phyloP scores from a whole-genome alignment of 2,113 vertebrate species.

The Heliornis fulica region DNA sequence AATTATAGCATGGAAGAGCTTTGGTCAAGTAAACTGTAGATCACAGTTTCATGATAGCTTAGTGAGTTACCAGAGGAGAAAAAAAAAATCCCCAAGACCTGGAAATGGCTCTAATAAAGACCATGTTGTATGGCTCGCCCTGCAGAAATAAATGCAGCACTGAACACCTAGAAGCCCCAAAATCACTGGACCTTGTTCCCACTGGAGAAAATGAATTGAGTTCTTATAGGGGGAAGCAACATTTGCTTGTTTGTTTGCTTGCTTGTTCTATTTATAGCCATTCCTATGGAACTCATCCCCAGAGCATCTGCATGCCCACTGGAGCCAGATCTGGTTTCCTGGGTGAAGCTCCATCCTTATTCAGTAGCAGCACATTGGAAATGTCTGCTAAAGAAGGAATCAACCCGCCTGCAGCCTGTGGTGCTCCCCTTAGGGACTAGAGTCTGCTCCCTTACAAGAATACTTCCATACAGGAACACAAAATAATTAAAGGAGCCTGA shows the following conservation, averaged over 20 bases:
- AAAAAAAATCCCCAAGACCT: fast-evolving
- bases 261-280: conserved; percentile 24
- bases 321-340: conserved; percentile 21
- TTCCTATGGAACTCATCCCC: not conserved
- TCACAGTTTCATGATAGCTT: not conserved
- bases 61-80: not conserved
- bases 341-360: not conserved
- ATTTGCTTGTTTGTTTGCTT: not conserved
- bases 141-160: not conserved
- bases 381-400: not conserved
- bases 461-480: not conserved
- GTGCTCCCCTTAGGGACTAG: not conserved
- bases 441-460: not conserved
- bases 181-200: fast-evolving
- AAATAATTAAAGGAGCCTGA: not conserved
- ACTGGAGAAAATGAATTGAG: not conserved
- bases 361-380: not conserved
- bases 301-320: not conserved
- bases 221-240: not conserved
- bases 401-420: not conserved
- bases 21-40: not conserved
- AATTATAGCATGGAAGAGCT: not conserved
- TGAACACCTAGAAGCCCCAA: not conserved
- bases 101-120: not conserved
- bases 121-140: fast-evolving